These are phyloP conservation scores for Phallusia fumigata DNA, from an alignment of 23 tunicate genomes.

Conservation along the genomic window DNA sequence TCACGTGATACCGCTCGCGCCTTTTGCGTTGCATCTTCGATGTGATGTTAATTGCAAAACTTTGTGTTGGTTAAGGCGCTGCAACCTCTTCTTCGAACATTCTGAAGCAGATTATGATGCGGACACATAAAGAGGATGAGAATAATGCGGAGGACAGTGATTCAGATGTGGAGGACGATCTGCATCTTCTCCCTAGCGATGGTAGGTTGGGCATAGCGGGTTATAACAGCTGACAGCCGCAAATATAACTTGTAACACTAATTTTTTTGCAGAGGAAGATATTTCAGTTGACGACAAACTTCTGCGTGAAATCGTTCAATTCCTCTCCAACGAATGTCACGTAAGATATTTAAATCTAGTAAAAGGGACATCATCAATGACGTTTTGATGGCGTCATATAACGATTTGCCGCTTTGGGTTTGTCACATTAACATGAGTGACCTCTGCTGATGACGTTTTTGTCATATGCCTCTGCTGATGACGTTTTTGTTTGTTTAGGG, in stretches of 20 bases:
- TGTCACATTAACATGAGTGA: not conserved
- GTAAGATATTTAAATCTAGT: not conserved
- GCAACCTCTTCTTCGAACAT: slow-evolving; percentile 19
- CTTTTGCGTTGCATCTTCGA: too few species aligned
- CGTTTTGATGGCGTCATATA: too few species aligned
- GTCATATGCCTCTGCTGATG: too few species aligned
- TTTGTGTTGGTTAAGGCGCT: not conserved
- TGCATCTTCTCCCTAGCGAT: not conserved
- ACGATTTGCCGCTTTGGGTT: not conserved
- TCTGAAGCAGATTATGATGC: slow-evolving; percentile 19
- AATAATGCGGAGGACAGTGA: not conserved
- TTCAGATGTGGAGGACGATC: not conserved
- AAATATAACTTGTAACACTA: not conserved
- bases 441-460: too few species aligned
- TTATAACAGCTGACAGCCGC: not conserved
- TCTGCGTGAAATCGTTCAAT: slow-evolving; percentile 7
- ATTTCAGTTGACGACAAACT: slow-evolving; percentile 17
- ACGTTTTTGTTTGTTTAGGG: too few species aligned
- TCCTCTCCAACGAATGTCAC: not conserved
- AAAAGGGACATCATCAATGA: too few species aligned
- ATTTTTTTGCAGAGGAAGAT: not conserved
- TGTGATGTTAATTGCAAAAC: not conserved
- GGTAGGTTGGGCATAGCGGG: not conserved
- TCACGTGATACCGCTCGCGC: too few species aligned
- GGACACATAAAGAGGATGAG: slow-evolving; percentile 31